These are phyloP conservation scores for Apocheima hispidaria DNA, from an alignment of 2,888 invertebrate species.

Conservation along the genomic window DNA sequence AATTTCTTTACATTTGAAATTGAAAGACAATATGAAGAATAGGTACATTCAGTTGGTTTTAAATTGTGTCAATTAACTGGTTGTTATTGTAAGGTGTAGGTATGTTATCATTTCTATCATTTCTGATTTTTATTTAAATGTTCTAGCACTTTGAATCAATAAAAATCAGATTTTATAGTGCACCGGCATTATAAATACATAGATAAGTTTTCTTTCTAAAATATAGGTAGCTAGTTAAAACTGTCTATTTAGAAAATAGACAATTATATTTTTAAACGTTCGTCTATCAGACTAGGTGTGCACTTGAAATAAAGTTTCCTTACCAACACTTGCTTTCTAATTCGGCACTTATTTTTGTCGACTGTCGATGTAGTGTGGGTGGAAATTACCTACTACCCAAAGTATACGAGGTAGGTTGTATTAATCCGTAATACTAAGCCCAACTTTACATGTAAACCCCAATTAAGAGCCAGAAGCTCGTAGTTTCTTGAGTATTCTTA, in stretches of 20 bases:
- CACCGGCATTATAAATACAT: too few relatives aligned
- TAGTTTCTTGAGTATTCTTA: slow-evolving; percentile 28
- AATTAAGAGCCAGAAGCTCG: slow-evolving; percentile 46
- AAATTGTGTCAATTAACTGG: background rate
- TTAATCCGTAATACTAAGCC: slow-evolving; percentile 4
- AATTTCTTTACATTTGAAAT: slow-evolving; percentile 15
- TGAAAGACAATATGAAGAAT: slow-evolving; percentile 13
- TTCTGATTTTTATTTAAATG: too few relatives aligned
- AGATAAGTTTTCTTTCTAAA: too few relatives aligned
- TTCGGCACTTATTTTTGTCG: background rate
- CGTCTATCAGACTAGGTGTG: too few relatives aligned
- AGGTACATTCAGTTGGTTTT: background rate
- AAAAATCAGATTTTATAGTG: too few relatives aligned
- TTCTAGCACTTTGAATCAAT: too few relatives aligned
- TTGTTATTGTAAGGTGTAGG: too few relatives aligned
- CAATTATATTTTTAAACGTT: too few relatives aligned
- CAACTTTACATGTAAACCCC: slow-evolving; percentile 20
- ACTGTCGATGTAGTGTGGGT: background rate
- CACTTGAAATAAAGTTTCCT: background rate
- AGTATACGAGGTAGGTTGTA: background rate
- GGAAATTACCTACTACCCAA: too few relatives aligned
- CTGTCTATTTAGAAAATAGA: too few relatives aligned
- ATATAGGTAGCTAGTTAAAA: too few relatives aligned
- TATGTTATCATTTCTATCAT: background rate
- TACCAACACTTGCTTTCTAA: background rate